Evolutionary conservation across 2,797 vertebrate species (phyloP).

Genomic region (Oryzias dopingdopingensis): DNA sequence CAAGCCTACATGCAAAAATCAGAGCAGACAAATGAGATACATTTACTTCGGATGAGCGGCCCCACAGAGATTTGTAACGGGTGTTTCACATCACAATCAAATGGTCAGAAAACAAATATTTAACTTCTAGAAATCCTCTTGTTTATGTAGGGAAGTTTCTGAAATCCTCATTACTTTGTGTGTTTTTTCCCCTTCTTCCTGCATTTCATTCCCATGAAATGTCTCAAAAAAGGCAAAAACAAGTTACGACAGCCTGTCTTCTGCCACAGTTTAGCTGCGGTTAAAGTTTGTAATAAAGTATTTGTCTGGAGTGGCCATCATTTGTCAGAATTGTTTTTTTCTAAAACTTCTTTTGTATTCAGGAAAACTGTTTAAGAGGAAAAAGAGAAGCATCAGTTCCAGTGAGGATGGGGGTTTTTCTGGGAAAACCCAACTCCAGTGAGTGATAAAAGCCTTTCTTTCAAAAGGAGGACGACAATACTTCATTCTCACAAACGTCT

Average conservation of each 20-base stretch:
- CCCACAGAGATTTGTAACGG: conserved; percentile 5
- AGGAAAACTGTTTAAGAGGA: conserved; percentile 12
- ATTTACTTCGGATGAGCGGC: conserved; percentile 5
- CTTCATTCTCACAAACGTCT: neutral
- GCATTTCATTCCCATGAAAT: neutral
- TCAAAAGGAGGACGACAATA: neutral
- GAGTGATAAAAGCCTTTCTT: conserved; percentile 3
- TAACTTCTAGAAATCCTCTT: conserved; percentile 10
- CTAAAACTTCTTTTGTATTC: conserved; percentile 2
- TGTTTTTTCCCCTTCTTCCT: neutral
- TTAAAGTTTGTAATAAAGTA: conserved; percentile 1
- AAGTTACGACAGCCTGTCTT: conserved; percentile 4
- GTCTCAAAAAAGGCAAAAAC: conserved; percentile 3
- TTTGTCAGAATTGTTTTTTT: neutral
- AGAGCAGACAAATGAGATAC: conserved; percentile 16
- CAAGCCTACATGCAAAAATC: conserved; percentile 7
- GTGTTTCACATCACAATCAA: conserved; percentile 17
- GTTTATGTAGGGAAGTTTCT: conserved; percentile 18
- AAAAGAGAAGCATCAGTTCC: conserved; percentile 38
- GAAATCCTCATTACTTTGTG: neutral
- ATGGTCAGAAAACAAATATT: conserved; percentile 37
- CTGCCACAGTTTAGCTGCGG: neutral
- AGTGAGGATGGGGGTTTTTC: conserved; percentile 33
- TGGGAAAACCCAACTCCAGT: conserved; percentile 39
- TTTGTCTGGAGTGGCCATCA: conserved; percentile 4